Evolutionary conservation across 2,113 vertebrate genomes (phyloP), one percentile per base, ranked within the genome.

Genomic region (Phoenicopterus ruber): DNA sequence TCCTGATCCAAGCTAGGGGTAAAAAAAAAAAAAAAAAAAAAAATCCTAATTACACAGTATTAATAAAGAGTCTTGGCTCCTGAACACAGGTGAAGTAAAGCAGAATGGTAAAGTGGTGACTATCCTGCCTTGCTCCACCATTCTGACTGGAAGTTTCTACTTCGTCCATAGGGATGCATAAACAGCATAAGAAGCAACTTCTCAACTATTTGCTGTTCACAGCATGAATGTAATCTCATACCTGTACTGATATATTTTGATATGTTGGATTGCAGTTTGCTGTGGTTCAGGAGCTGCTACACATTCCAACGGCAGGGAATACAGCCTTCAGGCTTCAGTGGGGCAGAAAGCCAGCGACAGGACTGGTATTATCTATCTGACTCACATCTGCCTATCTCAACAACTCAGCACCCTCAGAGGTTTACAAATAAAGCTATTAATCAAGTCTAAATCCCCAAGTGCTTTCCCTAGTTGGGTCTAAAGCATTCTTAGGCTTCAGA

Each of bases 1-100:
- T 34, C 99, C 99, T 9, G 99, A 99, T 86, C 98, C 99, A 87
- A 99, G 98, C 99, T 99, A 82, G 14, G 44, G 54, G 81, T 25
- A 28, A 63, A 44, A 69, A 82, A 46, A 62, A 21, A 63, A 44
- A 69, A 82, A 46, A 62, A 21, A 47, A 44, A 28, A 36, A 17
- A 44, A 61, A 44, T 59, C 19, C 40, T n/a, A 74, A 79, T 87
- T 90, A 91, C 19, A 89, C 17, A 73, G 12, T 22, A 61, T 47
- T 57, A 49, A 61, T 62, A 54, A 78, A 44, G 31, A 71, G 31
- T 38, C 19, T 49, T 65, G 21, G 22, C 57, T 94, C 26, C 32
- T 28, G n/a, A 78, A 72, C 40, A 57, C n/a, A 40, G 54, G 10
- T 72, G 36, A 88, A 82, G 65, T 80, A 44, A 88, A 78, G 22